Conservation (phyloP, 1,140 invertebrate genomes). For the Heliothis virescens region DNA sequence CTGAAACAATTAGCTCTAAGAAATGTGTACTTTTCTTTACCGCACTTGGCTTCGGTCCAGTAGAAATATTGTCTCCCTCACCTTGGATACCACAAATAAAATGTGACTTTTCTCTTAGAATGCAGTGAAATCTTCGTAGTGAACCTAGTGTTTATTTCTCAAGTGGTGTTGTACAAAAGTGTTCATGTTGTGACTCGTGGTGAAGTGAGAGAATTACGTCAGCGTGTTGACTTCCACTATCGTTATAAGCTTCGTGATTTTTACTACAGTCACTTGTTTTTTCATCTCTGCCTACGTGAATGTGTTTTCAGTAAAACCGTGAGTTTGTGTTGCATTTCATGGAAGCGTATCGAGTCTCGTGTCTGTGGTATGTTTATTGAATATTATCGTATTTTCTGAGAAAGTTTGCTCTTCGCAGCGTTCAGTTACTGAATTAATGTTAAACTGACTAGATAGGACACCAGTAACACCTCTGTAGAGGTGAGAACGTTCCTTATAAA, state of each 20-base stretch:
- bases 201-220: conserved; percentile 25
- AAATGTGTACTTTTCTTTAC: conserved; percentile 32
- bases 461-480: conserved; percentile 9
- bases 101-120: conserved; percentile 39
- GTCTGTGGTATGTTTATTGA: conserved; percentile 18
- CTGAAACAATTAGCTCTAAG: conserved; percentile 33
- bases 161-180: conserved; percentile 47
- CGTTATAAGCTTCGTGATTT: conserved; percentile 3
- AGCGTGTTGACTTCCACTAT: conserved; percentile 12
- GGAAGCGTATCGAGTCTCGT: neutral
- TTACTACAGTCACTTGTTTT: neutral
- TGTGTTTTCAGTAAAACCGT: neutral
- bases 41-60: conserved; percentile 48
- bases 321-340: conserved; percentile 10
- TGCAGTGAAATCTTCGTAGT: conserved; percentile 43
- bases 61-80: conserved; percentile 44
- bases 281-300: neutral
- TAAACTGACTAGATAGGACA: neutral
- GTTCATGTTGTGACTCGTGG: conserved; percentile 40
- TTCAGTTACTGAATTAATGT: neutral
- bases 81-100: conserved; percentile 51
- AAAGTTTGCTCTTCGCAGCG: neutral
- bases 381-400: neutral
- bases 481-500: conserved; percentile 8
- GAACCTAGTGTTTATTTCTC: conserved; percentile 51